These are phyloP conservation scores for Plebejus anna DNA, from an alignment of 2,888 invertebrate genomes.

Conservation along the genomic window DNA sequence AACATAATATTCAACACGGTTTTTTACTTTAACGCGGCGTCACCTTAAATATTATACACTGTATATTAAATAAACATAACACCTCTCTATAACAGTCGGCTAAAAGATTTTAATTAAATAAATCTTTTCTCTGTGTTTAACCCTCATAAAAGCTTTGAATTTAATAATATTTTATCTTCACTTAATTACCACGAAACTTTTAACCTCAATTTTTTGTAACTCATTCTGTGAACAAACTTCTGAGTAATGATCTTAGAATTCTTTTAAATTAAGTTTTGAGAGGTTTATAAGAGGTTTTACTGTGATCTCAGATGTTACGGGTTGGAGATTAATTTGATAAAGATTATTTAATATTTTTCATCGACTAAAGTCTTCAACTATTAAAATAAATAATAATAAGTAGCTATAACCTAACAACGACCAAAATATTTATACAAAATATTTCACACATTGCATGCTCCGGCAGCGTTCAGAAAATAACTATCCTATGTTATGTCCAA, in stretches of 20 bases:
- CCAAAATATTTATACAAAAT: not conserved
- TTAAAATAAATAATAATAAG: not conserved
- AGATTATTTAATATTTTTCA: too few species aligned
- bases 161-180: not conserved
- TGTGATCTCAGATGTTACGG: not conserved
- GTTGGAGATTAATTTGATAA: not conserved
- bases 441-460: constrained; percentile 9
- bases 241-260: constrained; percentile 6
- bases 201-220: constrained; percentile 14
- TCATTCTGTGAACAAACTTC: constrained; percentile 5
- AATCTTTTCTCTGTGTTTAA: not conserved
- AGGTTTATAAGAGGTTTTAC: not conserved
- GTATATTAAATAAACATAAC: too few species aligned
- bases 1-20: too few species aligned
- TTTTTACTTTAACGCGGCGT: too few species aligned
- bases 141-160: not conserved
- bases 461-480: constrained; percentile 6
- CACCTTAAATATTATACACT: too few species aligned
- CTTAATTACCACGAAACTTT: constrained; percentile 6
- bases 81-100: not conserved
- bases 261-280: constrained; percentile 2
- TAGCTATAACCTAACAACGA: not conserved
- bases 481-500: constrained; percentile 16
- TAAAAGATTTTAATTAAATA: not conserved
- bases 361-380: too few species aligned